phyloP scores from a whole-genome alignment of 2,113 vertebrate genomes.

The Redunca redunca region DNA sequence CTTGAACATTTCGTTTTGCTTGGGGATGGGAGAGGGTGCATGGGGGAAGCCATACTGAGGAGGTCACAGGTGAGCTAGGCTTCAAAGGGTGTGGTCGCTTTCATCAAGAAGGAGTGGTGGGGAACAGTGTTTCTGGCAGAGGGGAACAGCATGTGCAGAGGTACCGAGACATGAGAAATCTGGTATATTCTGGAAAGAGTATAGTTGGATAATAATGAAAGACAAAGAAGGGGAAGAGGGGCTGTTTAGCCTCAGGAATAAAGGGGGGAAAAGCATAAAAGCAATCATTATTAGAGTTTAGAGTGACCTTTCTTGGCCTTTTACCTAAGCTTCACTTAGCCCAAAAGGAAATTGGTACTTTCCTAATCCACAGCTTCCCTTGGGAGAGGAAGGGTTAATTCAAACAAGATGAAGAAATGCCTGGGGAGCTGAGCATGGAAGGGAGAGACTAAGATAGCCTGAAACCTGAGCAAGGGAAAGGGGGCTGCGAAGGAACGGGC shows the following conservation, averaged over 20 bases:
- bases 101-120: neutral
- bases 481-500: neutral
- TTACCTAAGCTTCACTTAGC: neutral
- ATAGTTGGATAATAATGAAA: neutral
- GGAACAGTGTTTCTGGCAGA: neutral
- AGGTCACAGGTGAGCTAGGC: neutral
- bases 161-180: neutral
- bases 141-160: neutral
- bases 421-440: neutral
- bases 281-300: neutral
- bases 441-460: neutral
- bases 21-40: too few relatives aligned
- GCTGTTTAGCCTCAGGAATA: neutral
- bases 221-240: neutral
- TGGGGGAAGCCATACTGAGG: neutral
- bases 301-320: neutral
- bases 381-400: neutral
- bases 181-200: neutral
- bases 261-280: neutral
- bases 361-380: neutral
- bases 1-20: fast-evolving
- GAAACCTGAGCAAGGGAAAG: neutral
- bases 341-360: neutral
- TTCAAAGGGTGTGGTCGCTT: neutral
- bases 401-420: neutral